Percentiles rank a stretch among this genome's conserved stretches.
phyloP scores from a whole-genome alignment of 2,888 invertebrate genomes.

The Leucozona laternaria region DNA sequence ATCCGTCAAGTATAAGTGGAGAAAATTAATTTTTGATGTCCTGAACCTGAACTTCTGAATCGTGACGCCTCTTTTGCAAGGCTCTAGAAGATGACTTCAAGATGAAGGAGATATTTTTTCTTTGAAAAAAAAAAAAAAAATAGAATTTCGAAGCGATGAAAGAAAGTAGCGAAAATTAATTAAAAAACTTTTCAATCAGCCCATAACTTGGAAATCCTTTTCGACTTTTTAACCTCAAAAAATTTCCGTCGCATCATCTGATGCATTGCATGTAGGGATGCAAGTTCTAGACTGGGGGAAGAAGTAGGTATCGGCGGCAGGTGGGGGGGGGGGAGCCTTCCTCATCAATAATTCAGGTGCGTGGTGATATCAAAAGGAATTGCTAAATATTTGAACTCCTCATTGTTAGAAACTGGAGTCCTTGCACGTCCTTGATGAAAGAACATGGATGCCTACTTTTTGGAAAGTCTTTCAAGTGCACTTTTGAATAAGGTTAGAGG shows the following conservation, averaged over 20 bases:
- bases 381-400: constrained; percentile 54
- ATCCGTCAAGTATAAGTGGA: constrained; percentile 68
- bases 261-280: constrained; percentile 44
- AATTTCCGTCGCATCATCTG: constrained; percentile 49
- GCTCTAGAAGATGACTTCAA: constrained; percentile 11
- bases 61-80: constrained; percentile 10
- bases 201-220: constrained; percentile 62
- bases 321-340: neutral
- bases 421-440: constrained; percentile 40
- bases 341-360: constrained; percentile 75
- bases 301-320: neutral
- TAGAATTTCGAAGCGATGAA: constrained; percentile 34
- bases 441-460: constrained; percentile 24
- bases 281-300: neutral
- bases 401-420: neutral
- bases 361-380: constrained; percentile 71
- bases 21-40: constrained; percentile 74
- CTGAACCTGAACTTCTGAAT: constrained; percentile 43
- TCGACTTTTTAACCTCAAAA: constrained; percentile 47
- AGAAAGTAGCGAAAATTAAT: constrained; percentile 79
- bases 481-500: constrained; percentile 45
- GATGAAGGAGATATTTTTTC: constrained; percentile 21
- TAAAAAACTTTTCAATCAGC: constrained; percentile 81
- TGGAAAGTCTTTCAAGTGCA: constrained; percentile 61
- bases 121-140: neutral